A percentile compares a stretch with the other conserved stretches of the same genome.
Conservation (phyloP, 1,140 invertebrate species). For the Lucilia cuprina region DNA sequence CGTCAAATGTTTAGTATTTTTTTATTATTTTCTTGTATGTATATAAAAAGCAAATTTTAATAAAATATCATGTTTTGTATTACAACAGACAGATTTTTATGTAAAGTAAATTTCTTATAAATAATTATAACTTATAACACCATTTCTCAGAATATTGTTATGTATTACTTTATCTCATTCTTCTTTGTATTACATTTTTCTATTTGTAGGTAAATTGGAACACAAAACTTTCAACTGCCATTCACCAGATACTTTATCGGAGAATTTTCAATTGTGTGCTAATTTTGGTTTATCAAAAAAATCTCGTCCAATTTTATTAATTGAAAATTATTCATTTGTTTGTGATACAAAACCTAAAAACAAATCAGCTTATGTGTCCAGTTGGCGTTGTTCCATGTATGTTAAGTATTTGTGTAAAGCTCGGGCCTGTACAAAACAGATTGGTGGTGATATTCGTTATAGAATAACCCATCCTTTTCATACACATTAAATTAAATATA, state of each 20-base stretch:
- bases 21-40: too few species aligned
- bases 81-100: too few species aligned
- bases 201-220: neutral
- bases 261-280: constrained; percentile 11
- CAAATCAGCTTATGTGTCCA: constrained; percentile 13
- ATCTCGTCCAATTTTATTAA: constrained; percentile 30
- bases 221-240: neutral
- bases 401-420: constrained; percentile 59
- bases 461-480: constrained; percentile 34
- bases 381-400: constrained; percentile 59
- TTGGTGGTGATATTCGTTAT: constrained; percentile 25
- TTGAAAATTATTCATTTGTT: constrained; percentile 30
- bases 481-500: constrained; percentile 31
- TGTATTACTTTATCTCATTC: neutral
- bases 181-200: neutral
- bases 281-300: constrained; percentile 32
- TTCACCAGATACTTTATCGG: constrained; percentile 5
- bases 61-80: too few species aligned
- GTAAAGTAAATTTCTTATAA: too few species aligned
- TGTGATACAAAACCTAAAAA: constrained; percentile 20
- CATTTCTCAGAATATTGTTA: too few species aligned
- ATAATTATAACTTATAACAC: too few species aligned
- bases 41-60: too few species aligned
- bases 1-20: too few species aligned
- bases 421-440: constrained; percentile 19